Conservation (phyloP, 2,888 invertebrate genomes). For the Drosophila rubida region DNA sequence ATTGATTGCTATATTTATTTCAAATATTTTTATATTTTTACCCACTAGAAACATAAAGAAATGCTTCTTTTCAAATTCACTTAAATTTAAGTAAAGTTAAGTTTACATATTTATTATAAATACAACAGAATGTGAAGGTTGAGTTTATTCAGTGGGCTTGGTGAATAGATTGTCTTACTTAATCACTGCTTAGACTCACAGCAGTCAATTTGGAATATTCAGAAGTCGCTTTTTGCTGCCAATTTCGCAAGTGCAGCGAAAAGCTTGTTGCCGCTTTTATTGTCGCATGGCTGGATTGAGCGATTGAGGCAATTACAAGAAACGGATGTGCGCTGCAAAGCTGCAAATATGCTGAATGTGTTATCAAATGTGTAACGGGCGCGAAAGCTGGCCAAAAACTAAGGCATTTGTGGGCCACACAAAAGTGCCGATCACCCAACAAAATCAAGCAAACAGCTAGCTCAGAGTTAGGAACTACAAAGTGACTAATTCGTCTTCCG, state of each 20-base stretch:
- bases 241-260: background rate
- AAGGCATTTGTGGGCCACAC: slow-evolving; percentile 35
- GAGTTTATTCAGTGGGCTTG: too few relatives aligned
- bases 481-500: slow-evolving; percentile 40
- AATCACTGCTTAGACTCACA: too few relatives aligned
- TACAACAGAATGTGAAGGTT: too few relatives aligned
- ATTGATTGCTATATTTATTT: too few relatives aligned
- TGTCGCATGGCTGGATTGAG: slow-evolving; percentile 18
- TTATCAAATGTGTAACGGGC: slow-evolving; percentile 49
- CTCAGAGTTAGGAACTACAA: slow-evolving; percentile 55
- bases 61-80: too few relatives aligned
- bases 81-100: too few relatives aligned
- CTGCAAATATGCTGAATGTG: slow-evolving; percentile 61
- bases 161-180: too few relatives aligned
- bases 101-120: too few relatives aligned
- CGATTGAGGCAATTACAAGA: slow-evolving; percentile 16
- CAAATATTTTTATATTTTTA: too few relatives aligned
- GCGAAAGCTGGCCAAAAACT: background rate
- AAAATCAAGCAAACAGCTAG: slow-evolving; percentile 39
- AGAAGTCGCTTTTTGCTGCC: background rate
- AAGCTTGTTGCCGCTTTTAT: background rate
- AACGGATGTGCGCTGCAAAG: slow-evolving; percentile 58
- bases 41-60: too few relatives aligned
- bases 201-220: background rate
- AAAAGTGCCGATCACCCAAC: slow-evolving; percentile 29